Evolutionary conservation across 2,113 vertebrate genomes (phyloP), one percentile per base, ranked within the genome.

Genomic region (Talpa occidentalis): DNA sequence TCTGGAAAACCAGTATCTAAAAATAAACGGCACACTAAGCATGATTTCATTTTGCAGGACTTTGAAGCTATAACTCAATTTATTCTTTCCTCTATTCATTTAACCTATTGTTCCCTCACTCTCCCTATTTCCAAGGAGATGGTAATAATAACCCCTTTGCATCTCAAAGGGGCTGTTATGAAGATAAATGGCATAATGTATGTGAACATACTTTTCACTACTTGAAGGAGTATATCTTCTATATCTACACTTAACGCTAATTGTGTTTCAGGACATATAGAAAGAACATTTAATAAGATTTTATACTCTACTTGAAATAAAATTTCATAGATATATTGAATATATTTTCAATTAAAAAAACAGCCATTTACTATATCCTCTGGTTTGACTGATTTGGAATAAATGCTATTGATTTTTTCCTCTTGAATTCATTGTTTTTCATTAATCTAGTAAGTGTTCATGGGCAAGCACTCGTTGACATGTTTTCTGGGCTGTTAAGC

Each of bases 21-120:
- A 96, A 89, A 91, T 93, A 95, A 91, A 95, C 87, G 85, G 17
- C 79, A 89, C 87, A 94, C 78, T 74, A 56, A 86, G 5, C 77
- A 66, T 91, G 72, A 59, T 94, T 96, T 94, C 60, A 88, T 94
- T 95, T 79, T 91, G 19, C 30, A 90, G 74, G 0, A 0, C 0
- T 88, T 97, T 89, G 77, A 83, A 96, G 44, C 78, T 92, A 40
- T 62, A 76, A 85, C 92, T 95, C 76, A 95, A 74, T 44, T 86
- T 70, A 74, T 94, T n/a, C 21, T 79, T 91, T 35, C 19, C 22
- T 80, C 54, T 89, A 15, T 88, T 95, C 28, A 83, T 60, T 66
- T 94, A 93, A 80, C 28, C 93, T 78, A 70, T 70, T 96, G 24
- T 92, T 80, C 14, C 30, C 47, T 83, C 74, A 32, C 54, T 64